Evolutionary conservation across 2,113 vertebrate species (phyloP).

Genomic region (Neogobius melanostomus): DNA sequence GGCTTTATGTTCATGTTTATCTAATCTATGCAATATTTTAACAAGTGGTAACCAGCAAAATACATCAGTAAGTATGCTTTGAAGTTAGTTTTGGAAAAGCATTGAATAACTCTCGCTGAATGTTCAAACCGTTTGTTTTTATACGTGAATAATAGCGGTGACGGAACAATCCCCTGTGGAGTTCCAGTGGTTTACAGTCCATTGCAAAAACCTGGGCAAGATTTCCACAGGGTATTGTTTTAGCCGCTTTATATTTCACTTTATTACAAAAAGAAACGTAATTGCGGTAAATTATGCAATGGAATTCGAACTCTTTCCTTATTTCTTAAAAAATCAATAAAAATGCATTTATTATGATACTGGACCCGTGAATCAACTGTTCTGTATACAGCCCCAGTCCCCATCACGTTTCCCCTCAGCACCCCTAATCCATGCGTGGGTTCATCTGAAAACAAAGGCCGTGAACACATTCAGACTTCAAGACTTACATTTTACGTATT

Average conservation of each 20-base stretch:
- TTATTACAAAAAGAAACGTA: background rate
- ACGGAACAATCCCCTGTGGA: no score
- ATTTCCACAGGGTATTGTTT: background rate
- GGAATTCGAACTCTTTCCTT: no score
- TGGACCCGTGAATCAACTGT: background rate
- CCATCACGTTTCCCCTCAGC: background rate
- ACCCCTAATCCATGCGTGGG: background rate
- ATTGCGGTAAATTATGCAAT: no score
- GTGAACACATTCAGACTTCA: background rate
- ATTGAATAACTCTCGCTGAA: background rate
- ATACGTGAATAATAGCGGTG: no score
- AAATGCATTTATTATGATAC: background rate
- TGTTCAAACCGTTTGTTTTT: background rate
- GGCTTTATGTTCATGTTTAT: no score
- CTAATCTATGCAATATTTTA: no score
- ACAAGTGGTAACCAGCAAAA: no score
- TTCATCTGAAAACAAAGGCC: conserved; percentile 2
- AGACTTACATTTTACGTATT: background rate
- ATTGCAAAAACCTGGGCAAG: background rate
- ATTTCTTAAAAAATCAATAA: background rate
- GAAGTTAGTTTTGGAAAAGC: no score
- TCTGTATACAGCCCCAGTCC: background rate
- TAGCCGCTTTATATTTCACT: background rate
- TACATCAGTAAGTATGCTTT: no score
- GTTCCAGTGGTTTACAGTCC: no score